These are phyloP conservation scores for Neosalanx taihuensis DNA, from an alignment of 2,797 vertebrate genomes.

Conservation along the genomic window DNA sequence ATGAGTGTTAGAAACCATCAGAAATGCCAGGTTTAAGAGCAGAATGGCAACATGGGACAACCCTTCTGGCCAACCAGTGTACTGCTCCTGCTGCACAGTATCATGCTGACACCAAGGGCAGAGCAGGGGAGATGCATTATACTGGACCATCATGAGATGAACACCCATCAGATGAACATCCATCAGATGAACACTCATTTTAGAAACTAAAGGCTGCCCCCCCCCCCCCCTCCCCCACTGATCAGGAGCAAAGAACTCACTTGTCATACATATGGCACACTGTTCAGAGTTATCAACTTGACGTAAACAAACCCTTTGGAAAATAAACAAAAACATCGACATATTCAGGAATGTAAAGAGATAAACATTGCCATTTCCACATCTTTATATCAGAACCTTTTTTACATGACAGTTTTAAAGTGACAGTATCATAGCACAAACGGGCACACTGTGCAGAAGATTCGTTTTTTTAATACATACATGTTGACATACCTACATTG, in stretches of 20 bases:
- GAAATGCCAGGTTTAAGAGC: slow-evolving; percentile 55
- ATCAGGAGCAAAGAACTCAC: slow-evolving; percentile 60
- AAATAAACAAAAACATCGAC: slow-evolving; percentile 51
- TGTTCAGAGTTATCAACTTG: slow-evolving; percentile 72
- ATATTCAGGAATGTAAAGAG: slow-evolving; percentile 76
- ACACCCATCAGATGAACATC: slow-evolving; percentile 44
- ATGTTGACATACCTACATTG: slow-evolving; percentile 38
- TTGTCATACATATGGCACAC: slow-evolving; percentile 75
- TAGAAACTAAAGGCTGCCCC: slow-evolving; percentile 40
- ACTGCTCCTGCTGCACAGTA: slow-evolving; percentile 23
- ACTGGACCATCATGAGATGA: slow-evolving; percentile 47
- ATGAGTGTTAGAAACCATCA: slow-evolving; percentile 68
- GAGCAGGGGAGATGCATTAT: slow-evolving; percentile 46
- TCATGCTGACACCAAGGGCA: slow-evolving; percentile 26
- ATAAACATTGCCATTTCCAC: slow-evolving; percentile 56
- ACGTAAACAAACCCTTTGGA: slow-evolving; percentile 70
- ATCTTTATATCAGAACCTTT: slow-evolving; percentile 57
- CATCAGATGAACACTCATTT: too few relatives aligned
- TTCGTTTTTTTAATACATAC: slow-evolving; percentile 26
- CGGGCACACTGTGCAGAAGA: slow-evolving; percentile 58
- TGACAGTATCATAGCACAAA: slow-evolving; percentile 80
- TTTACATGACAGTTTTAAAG: slow-evolving; percentile 75
- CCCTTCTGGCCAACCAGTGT: slow-evolving; percentile 52
- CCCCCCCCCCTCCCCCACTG: slow-evolving; percentile 24
- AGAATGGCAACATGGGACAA: slow-evolving; percentile 44